Evolutionary conservation across 2,113 vertebrate species (phyloP), one percentile per base, ranked within the genome.

Genomic region (Thomomys bottae): DNA sequence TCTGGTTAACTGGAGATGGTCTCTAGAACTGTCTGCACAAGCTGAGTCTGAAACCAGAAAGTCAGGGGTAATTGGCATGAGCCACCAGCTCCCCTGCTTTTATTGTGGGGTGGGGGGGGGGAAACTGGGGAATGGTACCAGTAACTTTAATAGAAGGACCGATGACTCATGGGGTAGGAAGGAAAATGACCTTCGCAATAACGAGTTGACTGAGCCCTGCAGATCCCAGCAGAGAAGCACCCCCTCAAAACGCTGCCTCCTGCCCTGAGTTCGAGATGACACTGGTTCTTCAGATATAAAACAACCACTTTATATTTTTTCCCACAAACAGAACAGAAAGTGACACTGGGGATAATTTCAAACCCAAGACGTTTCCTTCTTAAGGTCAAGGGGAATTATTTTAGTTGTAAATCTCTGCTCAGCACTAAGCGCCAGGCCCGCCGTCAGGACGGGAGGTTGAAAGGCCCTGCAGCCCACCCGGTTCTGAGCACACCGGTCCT

Each of bases 131-230:
- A 54, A 17, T 14, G 18, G 15, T 54, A 54, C n/a, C 59, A 75
- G 18, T 8, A 12, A 1, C 1, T 8, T 17, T 26, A 7, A 1
- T 8, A 18, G 0, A 26, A 12, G 11, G 15, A 4, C 26, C 0
- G 5, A 3, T 0, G 21, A 73, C 20, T 32, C 0, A 0, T 4
- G 1, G 26, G 0, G 1, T 5, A 9, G 71, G 34, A 36, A 73
- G n/a, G 59, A 20, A n/a, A 30, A 10, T 0, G 9, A n/a, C n/a
- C 34, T 12, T 40, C 40, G 2, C 1, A 2, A n/a, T 8, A 6
- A 15, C 5, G 6, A 30, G 11, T 18, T 14, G 4, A 24, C 94
- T 61, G 61, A 26, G 36, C 10, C 23, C 26, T 2, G 10, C 28
- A n/a, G n/a, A 17, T 61, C 17, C 59, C 30, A 0, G 8, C 20